phyloP scores from a whole-genome alignment of 2,113 vertebrate species.

The Cyanoliseus patagonus region DNA sequence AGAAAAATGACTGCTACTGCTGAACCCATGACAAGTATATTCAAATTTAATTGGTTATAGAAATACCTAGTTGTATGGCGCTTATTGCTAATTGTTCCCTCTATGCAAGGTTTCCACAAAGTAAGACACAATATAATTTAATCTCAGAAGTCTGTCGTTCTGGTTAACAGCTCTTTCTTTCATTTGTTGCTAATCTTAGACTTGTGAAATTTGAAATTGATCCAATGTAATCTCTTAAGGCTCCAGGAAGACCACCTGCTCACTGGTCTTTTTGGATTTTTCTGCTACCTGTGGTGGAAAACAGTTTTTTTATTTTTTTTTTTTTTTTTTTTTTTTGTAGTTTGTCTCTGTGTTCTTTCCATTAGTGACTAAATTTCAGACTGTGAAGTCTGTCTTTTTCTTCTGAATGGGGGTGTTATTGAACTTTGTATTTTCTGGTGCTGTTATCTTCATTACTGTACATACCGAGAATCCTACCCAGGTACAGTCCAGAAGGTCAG shows the following conservation, averaged over 20 bases:
- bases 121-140: not conserved
- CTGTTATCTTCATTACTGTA: not conserved
- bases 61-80: not conserved
- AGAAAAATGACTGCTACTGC: too few species aligned
- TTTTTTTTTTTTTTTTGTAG: not conserved
- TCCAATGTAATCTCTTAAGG: not conserved
- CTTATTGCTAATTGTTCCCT: slow-evolving; percentile 12
- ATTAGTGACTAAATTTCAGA: not conserved
- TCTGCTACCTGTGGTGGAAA: not conserved
- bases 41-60: not conserved
- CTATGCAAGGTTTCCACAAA: not conserved
- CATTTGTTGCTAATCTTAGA: not conserved
- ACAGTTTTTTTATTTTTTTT: not conserved
- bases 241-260: not conserved
- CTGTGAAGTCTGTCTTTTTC: not conserved
- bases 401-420: not conserved
- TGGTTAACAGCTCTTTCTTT: not conserved
- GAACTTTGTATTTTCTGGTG: not conserved
- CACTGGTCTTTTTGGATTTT: not conserved
- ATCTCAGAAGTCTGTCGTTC: not conserved
- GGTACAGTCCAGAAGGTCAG: not conserved
- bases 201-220: not conserved
- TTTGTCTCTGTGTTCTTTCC: not conserved
- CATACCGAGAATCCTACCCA: not conserved
- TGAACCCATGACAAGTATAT: not conserved